Evolutionary conservation across 2,888 invertebrate genomes (phyloP).

Genomic region (Drosophila affinis): DNA sequence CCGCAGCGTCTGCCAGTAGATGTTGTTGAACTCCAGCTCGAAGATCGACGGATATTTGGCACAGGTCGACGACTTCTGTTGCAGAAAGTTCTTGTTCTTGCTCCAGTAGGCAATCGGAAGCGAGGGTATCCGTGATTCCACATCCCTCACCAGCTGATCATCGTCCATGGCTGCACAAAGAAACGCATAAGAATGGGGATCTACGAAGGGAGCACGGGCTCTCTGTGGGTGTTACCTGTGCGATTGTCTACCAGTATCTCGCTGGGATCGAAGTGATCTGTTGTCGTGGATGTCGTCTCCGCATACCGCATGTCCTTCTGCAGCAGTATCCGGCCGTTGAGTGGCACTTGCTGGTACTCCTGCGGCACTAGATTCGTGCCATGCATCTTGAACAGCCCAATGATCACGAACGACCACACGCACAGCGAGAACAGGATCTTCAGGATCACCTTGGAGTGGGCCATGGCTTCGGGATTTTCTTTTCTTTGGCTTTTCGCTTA

Average conservation of each 20-base stretch:
- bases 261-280: conserved; percentile 83
- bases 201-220: not conserved
- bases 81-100: conserved; percentile 88
- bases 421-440: conserved; percentile 83
- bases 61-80: conserved; percentile 88
- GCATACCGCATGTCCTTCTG: conserved; percentile 83
- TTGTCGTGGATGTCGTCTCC: conserved; percentile 84
- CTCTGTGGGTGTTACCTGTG: conserved; percentile 76
- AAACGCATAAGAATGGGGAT: not conserved
- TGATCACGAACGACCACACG: conserved; percentile 84
- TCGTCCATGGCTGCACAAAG: conserved; percentile 85
- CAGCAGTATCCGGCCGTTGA: conserved; percentile 83
- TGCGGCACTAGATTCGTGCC: conserved; percentile 82
- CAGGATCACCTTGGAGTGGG: conserved; percentile 82
- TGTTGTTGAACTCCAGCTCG: conserved; percentile 96
- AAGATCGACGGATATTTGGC: conserved; percentile 94
- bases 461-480: conserved; percentile 66
- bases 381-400: conserved; percentile 84
- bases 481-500: not conserved
- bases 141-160: conserved; percentile 90
- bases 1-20: conserved; percentile 95
- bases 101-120: conserved; percentile 94
- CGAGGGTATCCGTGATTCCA: conserved; percentile 91
- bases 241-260: conserved; percentile 84
- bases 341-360: conserved; percentile 81